Evolutionary conservation across 1,140 invertebrate species (phyloP), one percentile per base, ranked within the genome.

Genomic region (Papilio polyxenes): DNA sequence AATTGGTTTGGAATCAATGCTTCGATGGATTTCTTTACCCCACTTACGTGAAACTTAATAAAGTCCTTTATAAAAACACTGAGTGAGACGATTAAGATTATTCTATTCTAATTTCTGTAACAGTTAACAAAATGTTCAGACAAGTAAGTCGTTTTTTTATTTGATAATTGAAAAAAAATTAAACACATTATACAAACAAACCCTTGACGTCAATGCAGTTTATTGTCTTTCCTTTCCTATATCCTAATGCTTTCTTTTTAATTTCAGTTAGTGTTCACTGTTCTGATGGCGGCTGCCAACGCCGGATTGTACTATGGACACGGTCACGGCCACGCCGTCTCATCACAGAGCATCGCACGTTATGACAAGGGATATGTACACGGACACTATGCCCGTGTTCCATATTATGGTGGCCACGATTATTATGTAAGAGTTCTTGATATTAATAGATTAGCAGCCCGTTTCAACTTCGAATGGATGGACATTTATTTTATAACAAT

Each of bases 321-420:
- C 69, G 86, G 87, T 69, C 86, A 88, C 72, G 86, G 89, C 2
- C 85, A 83, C 72, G 90, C 90, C 8, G 87, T 91, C 0, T 91
- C 92, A 6, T 92, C 89, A 5, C 90, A 91, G 81, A 90, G 85
- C 84, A 89, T 92, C 80, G 84, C 92, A 9, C 89, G 83, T 17
- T 89, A 92, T 80, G 87, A 90, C 79, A 87, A 87, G 20, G 87
- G 84, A 6, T 83, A 85, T 53, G 80, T 48, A 53, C 20, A 77
- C 59, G 81, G 77, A 3, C 83, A 83, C 17, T 86, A 87, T 56
- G 83, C 78, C 44, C 84, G 49, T 0, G 83, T 83, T 40, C 53
- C 80, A n/a, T 75, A 76, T 4, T 83, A 89, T 56, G 85, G 81
- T 31, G 86, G 78, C 20, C 85, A 87, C 53, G 85, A 87, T 76